Base-by-base conservation (phyloP, 2,113 vertebrate species). In the Paracyprichromis sp. region DNA sequence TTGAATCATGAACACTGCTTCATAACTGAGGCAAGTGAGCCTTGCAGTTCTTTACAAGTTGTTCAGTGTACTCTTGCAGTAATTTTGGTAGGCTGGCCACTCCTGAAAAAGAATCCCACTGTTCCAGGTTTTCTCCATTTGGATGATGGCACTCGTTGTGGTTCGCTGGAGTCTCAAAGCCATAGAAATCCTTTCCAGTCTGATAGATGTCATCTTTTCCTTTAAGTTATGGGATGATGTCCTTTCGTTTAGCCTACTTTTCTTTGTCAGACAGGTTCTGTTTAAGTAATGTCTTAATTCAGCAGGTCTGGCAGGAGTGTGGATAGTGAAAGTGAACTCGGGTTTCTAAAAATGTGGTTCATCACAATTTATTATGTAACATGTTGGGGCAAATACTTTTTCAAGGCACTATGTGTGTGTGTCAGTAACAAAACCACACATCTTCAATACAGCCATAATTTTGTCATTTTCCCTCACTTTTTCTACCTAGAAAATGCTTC, bases 401-500 rank as follows among this genome's bases (percentile, higher is more conserved):
- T 69, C 34, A 66, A n/a, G 34, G 19, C 61, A 66, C 61, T 66
- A 38, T 66, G 71, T 76, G 43, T 76, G 24, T 76, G 21, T 47
- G 40, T 78, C 43, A 86, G 88, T 90, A 89, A 92, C 82, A 91
- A 85, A 94, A 87, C 91, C 86, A 90, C 88, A 92, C 92, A 92
- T 95, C 89, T 88, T 90, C 83, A 84, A 90, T 91, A 89, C 91
- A 94, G 93, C 94, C 94, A 95, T 96, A 94, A 90, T 92, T 90
- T 34, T 86, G 83, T 90, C 90, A 93, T 94, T 76, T 83, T 50
- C 69, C 84, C 83, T 92, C 90, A 93, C 88, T 82, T 96, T 96
- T 96, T 95, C 94, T 96, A 96, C 95, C 86, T 96, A 96, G 92
- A 96, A 95, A 95, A 95, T 94, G 94, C 95, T 95, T 97, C 95